These are phyloP conservation scores for Acleris emargana DNA, from an alignment of 2,888 invertebrate species.

Conservation along the genomic window DNA sequence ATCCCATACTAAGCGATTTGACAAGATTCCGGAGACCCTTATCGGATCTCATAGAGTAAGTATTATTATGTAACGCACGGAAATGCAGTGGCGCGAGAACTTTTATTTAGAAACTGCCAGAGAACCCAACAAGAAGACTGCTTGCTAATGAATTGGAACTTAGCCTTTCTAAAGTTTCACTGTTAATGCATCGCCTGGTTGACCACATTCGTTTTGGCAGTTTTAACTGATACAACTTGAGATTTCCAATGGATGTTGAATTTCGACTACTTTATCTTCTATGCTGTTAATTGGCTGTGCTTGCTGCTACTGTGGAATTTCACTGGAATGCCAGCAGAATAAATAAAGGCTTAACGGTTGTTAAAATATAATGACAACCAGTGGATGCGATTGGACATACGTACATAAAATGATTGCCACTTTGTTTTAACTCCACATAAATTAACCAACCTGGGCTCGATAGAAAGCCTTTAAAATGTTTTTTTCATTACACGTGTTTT, in stretches of 20 bases:
- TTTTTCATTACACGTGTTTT: neutral
- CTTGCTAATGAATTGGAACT: constrained; percentile 44
- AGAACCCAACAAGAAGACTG: constrained; percentile 38
- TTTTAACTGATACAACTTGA: constrained; percentile 21
- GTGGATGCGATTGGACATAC: too few species aligned
- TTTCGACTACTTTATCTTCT: too few species aligned
- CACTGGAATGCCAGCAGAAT: too few species aligned
- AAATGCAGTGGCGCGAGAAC: constrained; percentile 18
- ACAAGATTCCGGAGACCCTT: too few species aligned
- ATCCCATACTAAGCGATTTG: too few species aligned
- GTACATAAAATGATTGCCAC: too few species aligned
- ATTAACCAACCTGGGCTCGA: too few species aligned
- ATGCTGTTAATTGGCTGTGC: too few species aligned
- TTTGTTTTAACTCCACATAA: too few species aligned
- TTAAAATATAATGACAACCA: too few species aligned
- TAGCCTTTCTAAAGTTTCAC: constrained; percentile 46
- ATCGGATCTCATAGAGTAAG: neutral
- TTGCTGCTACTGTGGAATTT: too few species aligned
- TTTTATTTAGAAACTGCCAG: constrained; percentile 37
- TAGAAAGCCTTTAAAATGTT: neutral
- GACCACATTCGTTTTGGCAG: constrained; percentile 42
- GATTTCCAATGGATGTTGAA: neutral
- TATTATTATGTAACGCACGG: constrained; percentile 10
- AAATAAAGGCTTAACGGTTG: too few species aligned
- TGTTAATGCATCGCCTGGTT: constrained; percentile 42